Percentiles rank a stretch among this genome's conserved stretches.
phyloP scores from a whole-genome alignment of 2,888 invertebrate species.

The Agrotis clavis region DNA sequence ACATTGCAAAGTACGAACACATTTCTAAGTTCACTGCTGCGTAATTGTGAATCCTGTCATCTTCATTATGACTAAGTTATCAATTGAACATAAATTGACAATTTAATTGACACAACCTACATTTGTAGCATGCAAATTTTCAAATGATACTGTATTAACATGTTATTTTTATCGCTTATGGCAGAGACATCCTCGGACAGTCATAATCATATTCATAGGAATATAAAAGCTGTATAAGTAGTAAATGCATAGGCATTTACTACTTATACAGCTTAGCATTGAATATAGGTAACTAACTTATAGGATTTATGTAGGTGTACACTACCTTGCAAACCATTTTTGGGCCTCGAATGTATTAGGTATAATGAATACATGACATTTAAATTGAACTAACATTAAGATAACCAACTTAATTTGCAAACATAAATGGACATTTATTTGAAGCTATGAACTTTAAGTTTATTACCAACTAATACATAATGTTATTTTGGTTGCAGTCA shows the following conservation, averaged over 20 bases:
- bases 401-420: not conserved
- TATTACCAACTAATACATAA: not conserved
- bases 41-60: constrained; percentile 50
- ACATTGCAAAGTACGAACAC: constrained; percentile 35
- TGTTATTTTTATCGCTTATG: constrained; percentile 71
- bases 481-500: not conserved
- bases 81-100: constrained; percentile 70
- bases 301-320: constrained; percentile 16
- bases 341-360: not conserved
- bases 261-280: constrained; percentile 40
- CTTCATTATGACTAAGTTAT: constrained; percentile 66
- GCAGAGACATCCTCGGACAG: constrained; percentile 59
- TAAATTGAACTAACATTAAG: not conserved
- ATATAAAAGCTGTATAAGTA: no score
- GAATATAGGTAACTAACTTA: constrained; percentile 18
- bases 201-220: constrained; percentile 48
- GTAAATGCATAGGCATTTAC: constrained; percentile 27
- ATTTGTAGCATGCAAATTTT: constrained; percentile 74
- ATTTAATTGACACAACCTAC: constrained; percentile 68
- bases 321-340: not conserved
- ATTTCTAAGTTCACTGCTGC: constrained; percentile 47
- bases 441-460: constrained; percentile 1
- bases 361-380: constrained; percentile 8
- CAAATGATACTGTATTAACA: constrained; percentile 71
- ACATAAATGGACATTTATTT: not conserved